Evolutionary conservation across 2,888 invertebrate genomes (phyloP), one percentile per base, ranked within the genome.

Genomic region (Hybos culiciformis): DNA sequence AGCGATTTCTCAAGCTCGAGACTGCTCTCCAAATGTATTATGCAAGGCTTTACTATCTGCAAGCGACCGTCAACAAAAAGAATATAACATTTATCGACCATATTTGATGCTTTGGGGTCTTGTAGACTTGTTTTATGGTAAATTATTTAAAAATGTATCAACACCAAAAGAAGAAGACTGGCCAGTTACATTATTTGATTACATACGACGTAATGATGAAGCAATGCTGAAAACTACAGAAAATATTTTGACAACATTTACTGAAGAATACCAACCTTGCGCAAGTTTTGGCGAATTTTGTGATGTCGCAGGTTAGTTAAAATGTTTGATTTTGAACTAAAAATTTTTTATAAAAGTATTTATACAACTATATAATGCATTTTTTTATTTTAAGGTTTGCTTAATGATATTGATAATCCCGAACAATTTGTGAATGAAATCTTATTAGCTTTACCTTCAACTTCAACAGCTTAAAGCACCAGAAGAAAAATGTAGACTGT

Each of bases 181-280:
- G 96, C 81, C 93, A 20, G 74, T 80, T 37, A 79, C 81, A 47
- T 70, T 96, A 43, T 93, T 93, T 17, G 92, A 93, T 62, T 92
- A 84, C 63, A 87, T 96, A 57, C 80, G 96, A 3, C 83, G 90
- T 63, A 92, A 90, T 68, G 96, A 97, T 70, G 91, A 91, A 62
- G 74, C 77, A 5, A 75, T 94, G 69, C 71, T 91, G 18, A 93
- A 94, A 62, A 78, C 83, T 12, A 87, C 90, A 11, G 91, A 92
- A 62, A 77, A 77, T 48, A 74, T 94, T 46, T 75, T 96, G 49
- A 72, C 77, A 20, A 73, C 77, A 1, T 85, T 92, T 54, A 84
- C 88, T 33, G 87, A 92, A 55, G 92, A 94, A 64, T 73, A 91
- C 56, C 70, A 93, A 54, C 87, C 91, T 9, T 90, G 92, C 69